phyloP scores from a whole-genome alignment of 2,797 vertebrate genomes.

The Sebastes vulpes region DNA sequence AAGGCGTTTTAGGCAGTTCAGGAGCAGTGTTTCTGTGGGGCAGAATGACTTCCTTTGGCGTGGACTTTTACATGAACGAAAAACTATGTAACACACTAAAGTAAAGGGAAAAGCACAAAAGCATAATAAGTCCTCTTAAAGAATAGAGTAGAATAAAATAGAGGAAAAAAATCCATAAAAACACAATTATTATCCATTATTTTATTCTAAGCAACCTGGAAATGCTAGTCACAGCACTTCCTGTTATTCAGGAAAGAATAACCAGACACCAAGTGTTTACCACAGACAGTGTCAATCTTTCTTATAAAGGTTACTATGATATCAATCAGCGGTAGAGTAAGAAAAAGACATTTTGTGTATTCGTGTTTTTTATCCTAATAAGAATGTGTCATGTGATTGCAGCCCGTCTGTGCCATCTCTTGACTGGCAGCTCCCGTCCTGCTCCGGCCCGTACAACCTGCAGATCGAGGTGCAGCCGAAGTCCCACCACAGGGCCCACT shows the following conservation, averaged over 20 bases:
- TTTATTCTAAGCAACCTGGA: slow-evolving; percentile 3
- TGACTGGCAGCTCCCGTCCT: slow-evolving; percentile 97
- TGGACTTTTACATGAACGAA: no score
- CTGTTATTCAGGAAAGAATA: slow-evolving; percentile 14
- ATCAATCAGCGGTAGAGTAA: not conserved
- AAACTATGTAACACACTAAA: no score
- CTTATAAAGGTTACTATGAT: not conserved
- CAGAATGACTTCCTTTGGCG: no score
- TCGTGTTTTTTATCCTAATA: not conserved
- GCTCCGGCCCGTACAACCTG: slow-evolving; percentile 95
- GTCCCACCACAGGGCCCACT: slow-evolving; percentile 98
- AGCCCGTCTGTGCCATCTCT: slow-evolving; percentile 96
- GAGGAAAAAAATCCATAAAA: not conserved
- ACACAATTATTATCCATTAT: slow-evolving; percentile 1
- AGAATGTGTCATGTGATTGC: slow-evolving; percentile 52
- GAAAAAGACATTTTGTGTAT: not conserved
- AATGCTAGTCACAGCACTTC: not conserved
- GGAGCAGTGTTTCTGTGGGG: no score
- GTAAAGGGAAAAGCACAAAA: no score
- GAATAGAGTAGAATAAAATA: not conserved
- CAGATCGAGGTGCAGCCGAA: slow-evolving; percentile 98
- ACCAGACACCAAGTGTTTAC: not conserved
- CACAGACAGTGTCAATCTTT: not conserved
- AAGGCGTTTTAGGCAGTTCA: no score
- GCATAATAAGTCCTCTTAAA: not conserved